These are phyloP conservation scores for Cacatua alba DNA, from an alignment of 2,113 vertebrate genomes.

Conservation along the genomic window DNA sequence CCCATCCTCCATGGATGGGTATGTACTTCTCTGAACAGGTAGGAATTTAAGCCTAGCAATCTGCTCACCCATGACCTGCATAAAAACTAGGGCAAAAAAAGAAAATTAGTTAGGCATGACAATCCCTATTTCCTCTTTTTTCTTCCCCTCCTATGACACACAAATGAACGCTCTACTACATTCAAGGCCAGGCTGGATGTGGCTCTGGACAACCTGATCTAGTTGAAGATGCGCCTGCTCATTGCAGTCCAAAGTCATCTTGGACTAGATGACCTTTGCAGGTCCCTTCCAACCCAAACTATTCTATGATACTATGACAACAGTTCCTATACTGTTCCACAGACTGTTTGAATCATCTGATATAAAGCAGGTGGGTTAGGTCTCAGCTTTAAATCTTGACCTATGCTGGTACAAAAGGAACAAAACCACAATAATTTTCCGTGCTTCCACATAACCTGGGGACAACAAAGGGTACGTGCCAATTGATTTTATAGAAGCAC, in stretches of 20 bases:
- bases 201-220: not conserved
- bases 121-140: not conserved
- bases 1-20: not conserved
- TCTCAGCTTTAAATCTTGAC: not conserved
- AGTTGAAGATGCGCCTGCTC: not conserved
- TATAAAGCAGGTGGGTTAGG: not conserved
- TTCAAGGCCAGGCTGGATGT: not conserved
- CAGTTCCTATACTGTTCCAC: not conserved
- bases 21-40: not conserved
- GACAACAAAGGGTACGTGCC: fast-evolving
- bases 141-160: not conserved
- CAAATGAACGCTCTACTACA: not conserved
- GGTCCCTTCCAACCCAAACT: not conserved
- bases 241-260: not conserved
- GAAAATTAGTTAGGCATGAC: not conserved
- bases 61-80: not conserved
- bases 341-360: not conserved
- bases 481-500: not conserved
- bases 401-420: not conserved
- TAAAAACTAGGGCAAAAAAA: not conserved
- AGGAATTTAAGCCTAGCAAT: not conserved
- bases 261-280: not conserved
- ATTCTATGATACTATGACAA: not conserved
- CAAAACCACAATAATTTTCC: not conserved
- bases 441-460: not conserved